A percentile compares a stretch with the other conserved stretches of the same genome.
Evolutionary conservation across 2,888 invertebrate genomes (phyloP).

Genomic region (Axea sp.): DNA sequence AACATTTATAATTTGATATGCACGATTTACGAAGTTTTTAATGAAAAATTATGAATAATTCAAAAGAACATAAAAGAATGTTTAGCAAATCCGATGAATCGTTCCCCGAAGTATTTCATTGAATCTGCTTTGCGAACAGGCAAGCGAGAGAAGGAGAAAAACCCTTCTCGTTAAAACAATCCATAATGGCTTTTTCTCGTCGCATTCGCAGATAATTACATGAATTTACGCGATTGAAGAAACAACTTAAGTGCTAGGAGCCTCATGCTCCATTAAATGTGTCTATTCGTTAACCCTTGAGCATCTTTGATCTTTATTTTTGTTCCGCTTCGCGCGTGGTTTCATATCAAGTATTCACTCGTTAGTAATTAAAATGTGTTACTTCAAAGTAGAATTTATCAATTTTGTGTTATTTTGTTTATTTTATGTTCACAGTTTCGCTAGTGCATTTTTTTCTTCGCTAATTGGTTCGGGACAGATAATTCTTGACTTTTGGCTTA

Average conservation of each 20-base stretch:
- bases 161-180: conserved; percentile 58
- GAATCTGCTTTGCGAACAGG: conserved; percentile 28
- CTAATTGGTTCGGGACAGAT: too few species aligned
- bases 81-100: conserved; percentile 17
- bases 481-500: too few species aligned
- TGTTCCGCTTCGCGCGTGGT: conserved; percentile 45
- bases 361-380: conserved; percentile 49
- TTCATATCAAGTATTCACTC: conserved; percentile 56
- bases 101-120: conserved; percentile 47
- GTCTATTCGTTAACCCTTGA: conserved; percentile 57
- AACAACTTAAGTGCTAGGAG: conserved; percentile 57
- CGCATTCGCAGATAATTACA: conserved; percentile 62
- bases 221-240: conserved; percentile 61
- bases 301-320: conserved; percentile 57
- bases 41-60: conserved; percentile 57
- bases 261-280: conserved; percentile 57
- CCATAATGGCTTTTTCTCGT: conserved; percentile 60
- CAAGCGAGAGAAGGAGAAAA: conserved; percentile 12
- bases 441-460: too few species aligned
- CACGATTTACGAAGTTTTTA: conserved; percentile 28
- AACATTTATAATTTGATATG: conserved; percentile 41
- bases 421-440: too few species aligned
- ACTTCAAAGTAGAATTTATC: too few species aligned
- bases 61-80: conserved; percentile 38
- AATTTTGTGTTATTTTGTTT: too few species aligned